Evolutionary conservation across 2,888 invertebrate genomes (phyloP), one percentile per base, ranked within the genome.

Genomic region (Laspeyria flexula): DNA sequence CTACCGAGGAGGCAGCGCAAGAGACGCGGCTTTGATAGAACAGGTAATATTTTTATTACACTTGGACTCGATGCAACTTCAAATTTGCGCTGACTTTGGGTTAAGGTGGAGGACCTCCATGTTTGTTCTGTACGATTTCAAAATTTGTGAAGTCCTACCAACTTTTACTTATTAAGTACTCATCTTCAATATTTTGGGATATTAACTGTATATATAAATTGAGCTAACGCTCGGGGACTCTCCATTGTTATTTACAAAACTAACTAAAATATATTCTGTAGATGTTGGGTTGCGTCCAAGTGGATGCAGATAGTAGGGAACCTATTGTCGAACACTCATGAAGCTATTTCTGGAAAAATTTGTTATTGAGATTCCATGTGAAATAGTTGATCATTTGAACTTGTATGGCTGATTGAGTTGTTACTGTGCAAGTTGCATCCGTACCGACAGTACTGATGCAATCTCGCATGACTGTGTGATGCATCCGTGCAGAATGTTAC

Each of bases 11-110:
- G 84, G 91, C 91, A 88, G 92, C 90, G 71, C 91, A 90, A 91
- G 93, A 93, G 92, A 93, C 93, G 85, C 88, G 92, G 90, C 93
- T 93, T 91, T 93, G 88, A 93, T 93, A 92, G 90, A 88, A 75
- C 89, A 93, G 93, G 93, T 93, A 93, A 93, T 88, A 85, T 77
- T 78, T 56, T 59, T 73, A 72, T 79, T 73, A 60, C 80, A 82
- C 88, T 89, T 89, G 90, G 90, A 83, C 87, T 71, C 89, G 83
- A 88, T 82, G 72, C 84, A 80, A 85, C 73, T 69, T 71, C 66
- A 38, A 45, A 56, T 40, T 46, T 61, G 56, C 60, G 74, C 73
- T 74, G 67, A 73, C 50, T 70, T 25, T 60, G 67, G 58, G 64
- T 69, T 61, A 53, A 54, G 81, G 81, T 81, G 81, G 72, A 67